Base-by-base conservation (phyloP, 2,888 invertebrate genomes). In the Trilocha varians region DNA sequence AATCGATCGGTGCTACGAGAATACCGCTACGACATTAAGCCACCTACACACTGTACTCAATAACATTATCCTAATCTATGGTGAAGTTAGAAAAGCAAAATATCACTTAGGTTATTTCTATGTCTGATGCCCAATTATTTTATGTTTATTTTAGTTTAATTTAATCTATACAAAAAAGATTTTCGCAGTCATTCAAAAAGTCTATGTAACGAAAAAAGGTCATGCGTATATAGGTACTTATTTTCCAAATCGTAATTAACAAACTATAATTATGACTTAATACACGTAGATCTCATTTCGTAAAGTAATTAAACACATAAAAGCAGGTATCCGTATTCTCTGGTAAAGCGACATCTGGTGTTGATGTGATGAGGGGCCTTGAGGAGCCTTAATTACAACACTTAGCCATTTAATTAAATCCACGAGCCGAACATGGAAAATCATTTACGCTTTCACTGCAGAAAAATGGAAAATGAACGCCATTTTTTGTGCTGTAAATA, bases 391-490 rank as follows among this genome's bases (percentile, higher is more conserved):
- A 68, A 70, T 74, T 69, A 66, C 51, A 49, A 53, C 63, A 65
- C 62, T 70, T 65, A 60, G 59, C 50, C 54, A 59, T 65, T 72
- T 73, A 71, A 74, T 75, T 67, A 72, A 62, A 65, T 56, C 62
- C 54, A 48, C 41, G 55, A 51, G 53, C 53, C 53, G 52, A 52
- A 62, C 61, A 53, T 58, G 45, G 47, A 53, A 62, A 51, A 50
- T 63, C 57, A 58, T 59, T 57, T 52, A 45, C 34, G 25, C 25
- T 6, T 25, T 25, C 11, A 6, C 11, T 25, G 2, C 25, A 6
- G 11, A 25, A 9, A 9, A 25, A 9, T 25, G 25, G 25, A 25
- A 25, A 9, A 25, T n/a, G 11, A 25, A 25, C 11, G 25, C 8
- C 11, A 25, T 11, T n/a, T n/a, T n/a, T n/a, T n/a, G n/a, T n/a